A percentile compares a stretch with the other conserved stretches of the same genome.
Conservation (phyloP, 2,797 vertebrate species). For the Acanthornis magna region DNA sequence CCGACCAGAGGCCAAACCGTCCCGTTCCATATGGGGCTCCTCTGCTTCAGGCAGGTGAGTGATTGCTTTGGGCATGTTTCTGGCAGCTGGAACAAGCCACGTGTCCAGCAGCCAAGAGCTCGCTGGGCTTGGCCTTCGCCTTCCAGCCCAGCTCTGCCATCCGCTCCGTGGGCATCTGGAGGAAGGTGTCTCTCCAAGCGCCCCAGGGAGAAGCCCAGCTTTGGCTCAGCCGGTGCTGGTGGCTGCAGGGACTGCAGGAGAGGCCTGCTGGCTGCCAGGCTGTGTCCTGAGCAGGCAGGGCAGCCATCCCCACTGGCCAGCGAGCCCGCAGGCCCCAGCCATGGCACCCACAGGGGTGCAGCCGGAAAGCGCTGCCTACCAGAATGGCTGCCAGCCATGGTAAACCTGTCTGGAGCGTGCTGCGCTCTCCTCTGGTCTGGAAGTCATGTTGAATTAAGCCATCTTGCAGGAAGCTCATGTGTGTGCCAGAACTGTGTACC, state of each 20-base stretch:
- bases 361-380: background rate
- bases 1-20: background rate
- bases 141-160: rapidly evolving
- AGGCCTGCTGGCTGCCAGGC: background rate
- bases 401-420: background rate
- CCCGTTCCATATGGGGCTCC: background rate
- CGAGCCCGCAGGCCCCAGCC: rapidly evolving
- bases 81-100: conserved; percentile 22
- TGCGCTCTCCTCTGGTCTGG: background rate
- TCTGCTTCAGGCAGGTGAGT: conserved; percentile 4
- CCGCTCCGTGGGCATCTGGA: background rate
- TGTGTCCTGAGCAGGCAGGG: rapidly evolving
- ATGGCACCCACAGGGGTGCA: rapidly evolving
- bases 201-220: background rate
- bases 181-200: background rate
- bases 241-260: rapidly evolving
- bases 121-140: rapidly evolving
- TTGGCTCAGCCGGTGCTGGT: rapidly evolving
- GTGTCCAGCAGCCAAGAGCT: background rate
- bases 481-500: background rate
- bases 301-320: background rate
- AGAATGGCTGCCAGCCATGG: background rate
- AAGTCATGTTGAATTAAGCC: background rate
- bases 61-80: conserved; percentile 11
- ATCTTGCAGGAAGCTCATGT: background rate